Base-by-base conservation (phyloP, 2,113 vertebrate genomes). In the Australoheros scitulus region DNA sequence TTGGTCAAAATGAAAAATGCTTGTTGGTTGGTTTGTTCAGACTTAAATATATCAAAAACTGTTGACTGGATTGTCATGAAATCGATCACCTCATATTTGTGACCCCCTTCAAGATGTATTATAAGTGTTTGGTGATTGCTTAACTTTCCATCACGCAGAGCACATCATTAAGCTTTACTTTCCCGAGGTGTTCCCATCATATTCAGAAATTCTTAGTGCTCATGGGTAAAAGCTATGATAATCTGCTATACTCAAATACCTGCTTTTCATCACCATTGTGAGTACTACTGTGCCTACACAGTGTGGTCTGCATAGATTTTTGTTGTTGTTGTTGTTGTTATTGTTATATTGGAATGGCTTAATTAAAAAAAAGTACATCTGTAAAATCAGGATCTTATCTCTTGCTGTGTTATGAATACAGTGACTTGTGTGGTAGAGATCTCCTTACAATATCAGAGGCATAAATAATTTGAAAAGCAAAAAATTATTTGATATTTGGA, bases 1-100 rank as follows among this genome's bases (percentile, higher is more conserved):
- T 41, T 83, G 52, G 82, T 72, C 14, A 58, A 22, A 87, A 61
- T 65, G 22, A 86, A 29, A 56, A 56, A 9, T 79, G 24, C 22
- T 43, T 58, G 18, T 70, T 80, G 52, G 65, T 52, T 70, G 43
- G 43, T 70, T 52, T 1, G 1, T 70, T 41, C 38, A 18, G 41
- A 70, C 41, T 11, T 50, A 47, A 68, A 47, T 68, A 68, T 50
- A 2, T 47, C 1, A 47, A 68, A 70, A 0, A 7, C 47, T 0
- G 0, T 70, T 70, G 65, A 17, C 8, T 0, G 0, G 65, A 70
- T 29, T 0, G 43, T 70, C 41, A 24, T 50, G 43, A 70, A 29
- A 26, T 32, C 32, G 2, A 22, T 68, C 50, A 70, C 43, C 29
- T 70, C 20, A 70, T 43, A 52, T 52, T 70, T 70, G 29, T 52